phyloP scores from a whole-genome alignment of 1,140 invertebrate genomes.

The Drosophila biarmipes region DNA sequence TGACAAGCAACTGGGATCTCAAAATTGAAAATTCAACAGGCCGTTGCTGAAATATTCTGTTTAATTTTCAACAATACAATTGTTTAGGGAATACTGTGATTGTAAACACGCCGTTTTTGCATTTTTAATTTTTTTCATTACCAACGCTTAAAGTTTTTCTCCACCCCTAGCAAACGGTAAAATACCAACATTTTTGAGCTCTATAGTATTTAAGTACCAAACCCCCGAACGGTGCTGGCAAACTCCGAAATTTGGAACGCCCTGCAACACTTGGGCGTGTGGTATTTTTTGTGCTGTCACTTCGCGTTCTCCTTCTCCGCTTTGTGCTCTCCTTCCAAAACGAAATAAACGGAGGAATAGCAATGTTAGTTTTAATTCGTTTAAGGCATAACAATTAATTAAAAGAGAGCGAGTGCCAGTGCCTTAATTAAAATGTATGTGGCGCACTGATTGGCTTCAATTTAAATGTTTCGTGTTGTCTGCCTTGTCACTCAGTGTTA shows the following conservation, averaged over 20 bases:
- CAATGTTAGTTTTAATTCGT: slow-evolving; percentile 52
- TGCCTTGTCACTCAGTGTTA: slow-evolving; percentile 26
- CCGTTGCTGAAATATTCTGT: too few species aligned
- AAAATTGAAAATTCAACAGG: too few species aligned
- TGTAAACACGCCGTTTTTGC: neutral
- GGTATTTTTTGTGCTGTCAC: slow-evolving; percentile 23
- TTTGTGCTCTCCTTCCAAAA: slow-evolving; percentile 38
- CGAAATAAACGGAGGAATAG: slow-evolving; percentile 20
- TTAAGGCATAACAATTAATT: slow-evolving; percentile 43
- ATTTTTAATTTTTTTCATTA: neutral
- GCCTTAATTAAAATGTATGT: slow-evolving; percentile 38
- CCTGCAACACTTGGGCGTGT: neutral
- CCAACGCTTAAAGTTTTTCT: neutral
- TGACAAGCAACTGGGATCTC: too few species aligned
- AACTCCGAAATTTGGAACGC: too few species aligned
- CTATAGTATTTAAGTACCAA: neutral
- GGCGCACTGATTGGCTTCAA: slow-evolving; percentile 23
- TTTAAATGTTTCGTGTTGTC: slow-evolving; percentile 39
- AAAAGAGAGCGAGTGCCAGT: slow-evolving; percentile 23
- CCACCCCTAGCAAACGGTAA: neutral
- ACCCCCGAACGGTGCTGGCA: neutral
- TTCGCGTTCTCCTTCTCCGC: slow-evolving; percentile 11
- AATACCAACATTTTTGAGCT: neutral
- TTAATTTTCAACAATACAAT: too few species aligned
- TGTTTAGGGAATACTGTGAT: too few species aligned